Evolutionary conservation across 1,140 invertebrate genomes (phyloP).

Genomic region (Microplitis mediator): DNA sequence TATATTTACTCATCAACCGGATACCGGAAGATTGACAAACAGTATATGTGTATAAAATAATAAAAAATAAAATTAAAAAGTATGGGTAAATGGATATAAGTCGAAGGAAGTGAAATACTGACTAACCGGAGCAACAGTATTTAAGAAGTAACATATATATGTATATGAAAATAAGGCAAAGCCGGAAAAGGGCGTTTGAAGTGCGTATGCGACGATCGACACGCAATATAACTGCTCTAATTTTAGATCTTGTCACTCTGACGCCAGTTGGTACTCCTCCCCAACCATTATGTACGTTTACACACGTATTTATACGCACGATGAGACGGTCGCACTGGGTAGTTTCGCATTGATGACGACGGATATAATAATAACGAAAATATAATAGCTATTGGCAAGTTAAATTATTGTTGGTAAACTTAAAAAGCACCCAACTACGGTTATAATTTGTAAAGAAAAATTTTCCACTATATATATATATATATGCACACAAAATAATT

Average conservation of each 20-base stretch:
- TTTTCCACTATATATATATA: too few species aligned
- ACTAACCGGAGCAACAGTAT: slow-evolving; percentile 38
- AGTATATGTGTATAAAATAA: background rate
- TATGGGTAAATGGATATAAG: background rate
- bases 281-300: slow-evolving; percentile 59
- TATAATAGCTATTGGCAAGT: too few species aligned
- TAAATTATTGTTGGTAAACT: too few species aligned
- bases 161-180: slow-evolving; percentile 58
- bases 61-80: background rate
- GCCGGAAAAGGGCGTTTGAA: slow-evolving; percentile 59
- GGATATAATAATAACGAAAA: too few species aligned
- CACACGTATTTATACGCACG: slow-evolving; percentile 53
- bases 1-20: too few species aligned
- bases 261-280: slow-evolving; percentile 60
- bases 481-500: too few species aligned
- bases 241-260: slow-evolving; percentile 63
- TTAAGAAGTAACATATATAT: slow-evolving; percentile 38
- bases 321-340: background rate
- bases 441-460: too few species aligned
- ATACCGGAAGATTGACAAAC: background rate
- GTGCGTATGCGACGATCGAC: slow-evolving; percentile 61
- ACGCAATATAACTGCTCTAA: slow-evolving; percentile 57
- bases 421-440: too few species aligned
- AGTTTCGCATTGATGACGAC: background rate
- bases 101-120: slow-evolving; percentile 11